Evolutionary conservation across 2,113 vertebrate genomes (phyloP).

Genomic region (Porphyrio hochstetteri): DNA sequence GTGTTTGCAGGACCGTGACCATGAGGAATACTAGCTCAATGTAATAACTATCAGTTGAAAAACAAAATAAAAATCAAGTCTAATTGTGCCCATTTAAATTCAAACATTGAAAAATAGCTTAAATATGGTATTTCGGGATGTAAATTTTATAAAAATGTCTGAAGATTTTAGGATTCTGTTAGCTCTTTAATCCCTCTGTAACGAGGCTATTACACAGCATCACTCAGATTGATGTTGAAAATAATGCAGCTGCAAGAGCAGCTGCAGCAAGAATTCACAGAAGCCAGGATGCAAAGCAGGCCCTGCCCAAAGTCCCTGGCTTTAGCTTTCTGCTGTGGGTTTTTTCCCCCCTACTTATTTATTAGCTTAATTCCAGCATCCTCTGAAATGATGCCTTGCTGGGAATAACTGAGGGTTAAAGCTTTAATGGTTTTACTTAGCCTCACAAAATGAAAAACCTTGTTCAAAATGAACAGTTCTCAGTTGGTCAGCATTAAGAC

Average conservation of each 20-base stretch:
- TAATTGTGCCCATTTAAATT: slow-evolving; percentile 56
- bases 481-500: neutral
- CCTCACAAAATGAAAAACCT: neutral
- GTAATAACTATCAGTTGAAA: slow-evolving; percentile 49
- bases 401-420: slow-evolving; percentile 10
- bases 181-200: slow-evolving; percentile 45
- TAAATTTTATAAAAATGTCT: neutral
- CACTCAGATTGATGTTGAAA: slow-evolving; percentile 24
- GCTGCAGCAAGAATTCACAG: slow-evolving; percentile 51
- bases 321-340: neutral
- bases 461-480: neutral
- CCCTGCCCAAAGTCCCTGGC: neutral
- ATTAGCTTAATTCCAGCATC: slow-evolving; percentile 41
- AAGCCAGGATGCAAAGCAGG: slow-evolving; percentile 17
- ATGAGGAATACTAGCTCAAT: slow-evolving; percentile 7
- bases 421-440: neutral
- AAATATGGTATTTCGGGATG: slow-evolving; percentile 57
- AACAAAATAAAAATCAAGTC: slow-evolving; percentile 60
- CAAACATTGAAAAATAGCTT: slow-evolving; percentile 52
- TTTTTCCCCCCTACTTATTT: neutral
- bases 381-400: neutral
- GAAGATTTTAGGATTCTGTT: slow-evolving; percentile 33
- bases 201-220: slow-evolving; percentile 45
- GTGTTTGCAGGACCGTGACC: slow-evolving; percentile 22
- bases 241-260: slow-evolving; percentile 64